phyloP scores from a whole-genome alignment of 2,113 vertebrate species.

The Erpornis zantholeuca region DNA sequence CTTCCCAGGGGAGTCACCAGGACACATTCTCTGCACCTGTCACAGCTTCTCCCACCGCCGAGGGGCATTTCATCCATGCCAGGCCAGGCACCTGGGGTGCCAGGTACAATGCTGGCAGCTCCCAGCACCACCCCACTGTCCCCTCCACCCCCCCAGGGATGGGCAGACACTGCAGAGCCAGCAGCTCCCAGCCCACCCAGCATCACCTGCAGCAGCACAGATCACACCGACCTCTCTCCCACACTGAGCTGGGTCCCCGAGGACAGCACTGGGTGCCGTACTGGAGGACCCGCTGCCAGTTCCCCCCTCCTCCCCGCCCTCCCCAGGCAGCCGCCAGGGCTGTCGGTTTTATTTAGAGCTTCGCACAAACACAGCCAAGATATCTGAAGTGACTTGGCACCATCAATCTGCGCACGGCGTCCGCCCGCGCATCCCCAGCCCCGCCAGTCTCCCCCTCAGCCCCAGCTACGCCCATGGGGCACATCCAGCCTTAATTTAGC shows the following conservation, averaged over 20 bases:
- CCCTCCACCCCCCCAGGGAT: neutral
- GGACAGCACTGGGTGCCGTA: neutral
- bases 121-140: neutral
- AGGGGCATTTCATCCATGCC: neutral
- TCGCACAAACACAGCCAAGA: conserved; percentile 33
- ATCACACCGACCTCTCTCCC: neutral
- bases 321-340: neutral
- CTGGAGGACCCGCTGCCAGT: neutral
- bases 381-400: conserved; percentile 47
- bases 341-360: conserved; percentile 43
- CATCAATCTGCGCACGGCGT: neutral
- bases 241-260: accelerated
- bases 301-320: neutral
- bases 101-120: neutral
- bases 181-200: neutral
- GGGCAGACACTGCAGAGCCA: accelerated
- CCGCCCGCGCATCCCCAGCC: neutral
- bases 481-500: conserved; percentile 22
- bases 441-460: neutral
- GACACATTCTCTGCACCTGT: neutral
- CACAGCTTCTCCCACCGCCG: neutral
- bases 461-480: neutral
- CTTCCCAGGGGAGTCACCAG: neutral
- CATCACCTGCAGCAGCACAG: neutral
- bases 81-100: neutral